phyloP scores from a whole-genome alignment of 2,797 vertebrate genomes.

The Myiotriccus ornatus region DNA sequence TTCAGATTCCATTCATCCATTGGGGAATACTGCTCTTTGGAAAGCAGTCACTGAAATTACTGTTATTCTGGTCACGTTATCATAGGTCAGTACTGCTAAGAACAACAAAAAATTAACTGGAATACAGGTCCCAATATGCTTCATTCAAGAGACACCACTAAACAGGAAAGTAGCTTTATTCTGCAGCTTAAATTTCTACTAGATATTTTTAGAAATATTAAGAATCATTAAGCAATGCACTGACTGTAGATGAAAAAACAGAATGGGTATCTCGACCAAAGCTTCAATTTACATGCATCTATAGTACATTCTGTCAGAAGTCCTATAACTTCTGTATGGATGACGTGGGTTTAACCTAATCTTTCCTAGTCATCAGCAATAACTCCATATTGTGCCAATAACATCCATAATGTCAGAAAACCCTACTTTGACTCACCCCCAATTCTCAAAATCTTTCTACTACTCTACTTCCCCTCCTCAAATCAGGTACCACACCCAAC shows the following conservation, averaged over 20 bases:
- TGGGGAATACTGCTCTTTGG: not conserved
- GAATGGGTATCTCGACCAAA: not conserved
- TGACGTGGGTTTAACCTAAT: not conserved
- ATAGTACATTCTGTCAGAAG: not conserved
- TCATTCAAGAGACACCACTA: not conserved
- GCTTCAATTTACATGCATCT: not conserved
- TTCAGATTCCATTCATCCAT: not conserved
- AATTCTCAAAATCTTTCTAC: not conserved
- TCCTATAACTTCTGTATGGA: not conserved
- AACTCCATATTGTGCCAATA: not conserved
- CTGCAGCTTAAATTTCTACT: not conserved
- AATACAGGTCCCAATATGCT: not conserved
- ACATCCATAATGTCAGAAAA: not conserved
- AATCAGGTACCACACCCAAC: not conserved
- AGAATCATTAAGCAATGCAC: not conserved
- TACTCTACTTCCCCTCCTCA: not conserved
- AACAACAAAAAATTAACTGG: no score
- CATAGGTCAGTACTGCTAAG: no score
- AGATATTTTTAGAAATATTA: not conserved
- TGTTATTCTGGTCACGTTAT: no score
- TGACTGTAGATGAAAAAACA: not conserved
- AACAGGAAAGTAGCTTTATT: not conserved
- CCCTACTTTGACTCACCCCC: not conserved
- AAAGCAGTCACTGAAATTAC: not conserved
- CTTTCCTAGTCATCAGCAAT: not conserved